These are phyloP conservation scores for Sinentomon sp. DNA, from an alignment of 2,888 invertebrate species.

Conservation along the genomic window DNA sequence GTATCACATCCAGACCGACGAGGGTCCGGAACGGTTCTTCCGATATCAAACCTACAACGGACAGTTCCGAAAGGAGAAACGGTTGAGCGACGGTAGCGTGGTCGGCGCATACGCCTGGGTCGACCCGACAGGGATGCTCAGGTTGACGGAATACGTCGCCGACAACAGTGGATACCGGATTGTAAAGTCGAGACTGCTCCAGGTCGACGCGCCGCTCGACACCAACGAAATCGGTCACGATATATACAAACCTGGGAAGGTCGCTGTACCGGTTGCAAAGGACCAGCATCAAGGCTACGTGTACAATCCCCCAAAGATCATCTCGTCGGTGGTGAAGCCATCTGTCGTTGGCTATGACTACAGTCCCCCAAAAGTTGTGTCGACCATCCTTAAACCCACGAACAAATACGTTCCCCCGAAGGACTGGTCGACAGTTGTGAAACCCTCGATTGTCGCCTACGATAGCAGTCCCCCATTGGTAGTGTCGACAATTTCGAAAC, in stretches of 20 bases:
- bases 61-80: slow-evolving; percentile 62
- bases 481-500: no score
- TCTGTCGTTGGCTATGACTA: no score
- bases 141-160: slow-evolving; percentile 65
- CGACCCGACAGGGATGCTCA: slow-evolving; percentile 46
- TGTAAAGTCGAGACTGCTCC: slow-evolving; percentile 56
- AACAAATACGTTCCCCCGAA: no score
- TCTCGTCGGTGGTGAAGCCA: no score
- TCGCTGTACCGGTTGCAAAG: no score
- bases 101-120: slow-evolving; percentile 31
- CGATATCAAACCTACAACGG: slow-evolving; percentile 66
- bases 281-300: no score
- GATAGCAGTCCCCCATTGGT: no score
- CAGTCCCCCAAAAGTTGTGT: no score
- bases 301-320: no score
- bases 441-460: no score
- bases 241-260: background rate
- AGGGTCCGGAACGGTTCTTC: slow-evolving; percentile 70
- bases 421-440: no score
- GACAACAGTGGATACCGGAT: slow-evolving; percentile 58
- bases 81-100: slow-evolving; percentile 28
- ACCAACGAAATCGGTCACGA: slow-evolving; percentile 14
- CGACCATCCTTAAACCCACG: no score
- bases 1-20: slow-evolving; percentile 77
- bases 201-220: slow-evolving; percentile 41